These are phyloP conservation scores for Mantis religiosa DNA, from an alignment of 2,888 invertebrate species.

Conservation along the genomic window DNA sequence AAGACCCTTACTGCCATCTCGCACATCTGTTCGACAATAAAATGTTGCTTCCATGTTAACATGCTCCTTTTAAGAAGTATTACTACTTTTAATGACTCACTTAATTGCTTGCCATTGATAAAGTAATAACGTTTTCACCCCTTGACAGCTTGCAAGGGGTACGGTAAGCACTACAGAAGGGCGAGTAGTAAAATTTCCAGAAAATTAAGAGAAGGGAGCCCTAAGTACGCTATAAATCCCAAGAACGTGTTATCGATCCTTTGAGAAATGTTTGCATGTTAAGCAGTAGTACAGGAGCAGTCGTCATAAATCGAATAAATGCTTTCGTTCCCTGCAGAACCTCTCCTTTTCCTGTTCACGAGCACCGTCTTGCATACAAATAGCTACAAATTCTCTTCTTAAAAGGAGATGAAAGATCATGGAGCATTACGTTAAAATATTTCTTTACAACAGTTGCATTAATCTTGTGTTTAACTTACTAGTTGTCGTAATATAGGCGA, in stretches of 20 bases:
- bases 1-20: too few relatives aligned
- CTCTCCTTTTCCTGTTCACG: neutral
- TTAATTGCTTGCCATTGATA: neutral
- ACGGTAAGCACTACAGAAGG: neutral
- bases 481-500: too few relatives aligned
- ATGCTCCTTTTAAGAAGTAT: too few relatives aligned
- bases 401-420: neutral
- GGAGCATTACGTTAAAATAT: neutral
- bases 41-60: too few relatives aligned
- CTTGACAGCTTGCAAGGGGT: neutral
- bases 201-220: neutral
- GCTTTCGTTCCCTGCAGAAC: neutral
- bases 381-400: neutral
- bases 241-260: neutral
- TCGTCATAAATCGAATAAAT: neutral
- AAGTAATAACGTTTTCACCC: neutral
- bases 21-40: too few relatives aligned
- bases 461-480: neutral
- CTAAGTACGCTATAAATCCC: neutral
- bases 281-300: neutral
- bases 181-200: neutral
- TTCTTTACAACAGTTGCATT: neutral
- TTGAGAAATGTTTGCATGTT: neutral
- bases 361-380: neutral
- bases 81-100: too few relatives aligned